Evolutionary conservation across 2,888 invertebrate genomes (phyloP).

Genomic region (Plebejus anna): DNA sequence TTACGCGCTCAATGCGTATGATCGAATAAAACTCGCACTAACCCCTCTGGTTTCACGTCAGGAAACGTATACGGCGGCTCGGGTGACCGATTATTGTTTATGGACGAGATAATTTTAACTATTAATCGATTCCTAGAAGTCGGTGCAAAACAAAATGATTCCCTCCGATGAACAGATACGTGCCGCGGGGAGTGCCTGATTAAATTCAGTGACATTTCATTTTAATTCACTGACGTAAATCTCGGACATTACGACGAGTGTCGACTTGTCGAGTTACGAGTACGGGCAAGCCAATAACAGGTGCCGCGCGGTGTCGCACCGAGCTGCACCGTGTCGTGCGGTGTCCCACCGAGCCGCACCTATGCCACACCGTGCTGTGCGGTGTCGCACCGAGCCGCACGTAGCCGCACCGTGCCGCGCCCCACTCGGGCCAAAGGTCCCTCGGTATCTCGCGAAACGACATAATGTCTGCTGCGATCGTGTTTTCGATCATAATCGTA

Average conservation of each 20-base stretch:
- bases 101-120: constrained; percentile 72
- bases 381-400: not conserved
- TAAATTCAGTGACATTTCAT: constrained; percentile 75
- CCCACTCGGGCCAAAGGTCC: constrained; percentile 55
- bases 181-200: constrained; percentile 65
- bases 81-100: constrained; percentile 70
- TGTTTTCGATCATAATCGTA: constrained; percentile 34
- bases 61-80: constrained; percentile 77
- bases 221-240: constrained; percentile 69
- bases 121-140: constrained; percentile 71
- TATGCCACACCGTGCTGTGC: too few species aligned
- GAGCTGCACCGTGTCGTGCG: not conserved
- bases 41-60: constrained; percentile 78
- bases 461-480: constrained; percentile 50
- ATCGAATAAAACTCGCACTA: too few species aligned
- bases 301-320: not conserved
- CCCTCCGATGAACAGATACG: constrained; percentile 59
- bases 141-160: constrained; percentile 76
- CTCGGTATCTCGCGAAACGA: constrained; percentile 47
- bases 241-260: constrained; percentile 63
- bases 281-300: constrained; percentile 30
- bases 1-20: too few species aligned
- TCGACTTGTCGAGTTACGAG: constrained; percentile 43
- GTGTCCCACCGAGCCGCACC: too few species aligned
- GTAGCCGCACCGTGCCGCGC: constrained; percentile 34